Percentiles rank a stretch among this genome's conserved stretches.
These are phyloP conservation scores for Euleptes europaea DNA, from an alignment of 2,113 vertebrate genomes.

Conservation along the genomic window DNA sequence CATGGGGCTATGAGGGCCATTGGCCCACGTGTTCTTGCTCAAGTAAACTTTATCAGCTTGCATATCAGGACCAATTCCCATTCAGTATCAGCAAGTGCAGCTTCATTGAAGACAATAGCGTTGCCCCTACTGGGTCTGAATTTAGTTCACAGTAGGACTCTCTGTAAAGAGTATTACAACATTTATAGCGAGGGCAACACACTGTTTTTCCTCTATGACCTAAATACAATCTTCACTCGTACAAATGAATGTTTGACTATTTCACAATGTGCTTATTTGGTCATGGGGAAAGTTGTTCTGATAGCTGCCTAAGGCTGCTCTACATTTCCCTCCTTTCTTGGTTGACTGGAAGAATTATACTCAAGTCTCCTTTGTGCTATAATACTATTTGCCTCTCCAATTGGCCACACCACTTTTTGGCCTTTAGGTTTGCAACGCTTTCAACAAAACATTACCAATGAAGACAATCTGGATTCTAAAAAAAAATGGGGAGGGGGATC, in stretches of 20 bases:
- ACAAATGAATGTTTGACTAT: conserved; percentile 65
- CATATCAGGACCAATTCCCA: conserved; percentile 10
- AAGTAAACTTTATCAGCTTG: conserved; percentile 50
- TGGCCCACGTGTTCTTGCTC: not conserved
- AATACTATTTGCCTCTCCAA: not conserved
- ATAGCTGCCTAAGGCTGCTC: conserved; percentile 29
- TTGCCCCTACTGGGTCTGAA: conserved; percentile 70
- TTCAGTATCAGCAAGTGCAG: conserved; percentile 56
- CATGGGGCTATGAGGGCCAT: too few species aligned
- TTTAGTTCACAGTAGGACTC: conserved; percentile 73
- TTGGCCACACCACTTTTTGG: not conserved
- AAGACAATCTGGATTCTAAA: not conserved
- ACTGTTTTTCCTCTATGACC: conserved; percentile 70
- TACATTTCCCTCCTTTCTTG: not conserved
- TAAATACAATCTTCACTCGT: conserved; percentile 62
- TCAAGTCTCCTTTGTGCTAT: not conserved
- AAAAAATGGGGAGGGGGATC: too few species aligned
- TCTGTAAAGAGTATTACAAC: conserved; percentile 67
- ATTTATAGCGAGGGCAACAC: conserved; percentile 66
- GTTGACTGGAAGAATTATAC: conserved; percentile 7
- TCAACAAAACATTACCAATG: not conserved
- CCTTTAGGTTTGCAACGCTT: not conserved
- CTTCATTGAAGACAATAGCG: conserved; percentile 65
- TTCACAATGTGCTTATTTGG: conserved; percentile 46
- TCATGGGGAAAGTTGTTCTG: not conserved